Evolutionary conservation across 2,888 invertebrate species (phyloP).

Genomic region (Drosophila gaucha): DNA sequence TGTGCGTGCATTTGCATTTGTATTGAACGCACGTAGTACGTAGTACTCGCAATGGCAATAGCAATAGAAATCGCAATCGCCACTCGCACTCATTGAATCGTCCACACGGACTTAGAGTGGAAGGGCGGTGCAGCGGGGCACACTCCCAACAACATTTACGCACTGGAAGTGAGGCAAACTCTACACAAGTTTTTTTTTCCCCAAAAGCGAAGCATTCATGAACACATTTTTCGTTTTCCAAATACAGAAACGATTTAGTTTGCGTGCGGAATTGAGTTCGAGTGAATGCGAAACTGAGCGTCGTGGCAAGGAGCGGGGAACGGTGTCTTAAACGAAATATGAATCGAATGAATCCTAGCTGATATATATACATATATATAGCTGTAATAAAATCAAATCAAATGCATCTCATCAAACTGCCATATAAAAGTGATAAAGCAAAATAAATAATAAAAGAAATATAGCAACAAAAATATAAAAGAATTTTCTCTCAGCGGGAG

Average conservation of each 20-base stretch:
- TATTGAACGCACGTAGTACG: constrained; percentile 19
- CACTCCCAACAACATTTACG: constrained; percentile 69
- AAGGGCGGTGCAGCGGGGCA: constrained; percentile 17
- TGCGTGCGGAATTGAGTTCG: constrained; percentile 76
- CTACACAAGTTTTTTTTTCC: constrained; percentile 67
- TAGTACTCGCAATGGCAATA: constrained; percentile 22
- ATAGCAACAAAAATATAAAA: constrained; percentile 21
- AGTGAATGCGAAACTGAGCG: constrained; percentile 51
- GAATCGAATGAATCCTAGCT: constrained; percentile 31
- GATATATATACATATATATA: too few species aligned
- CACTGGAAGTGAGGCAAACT: constrained; percentile 75
- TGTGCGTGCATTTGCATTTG: constrained; percentile 39
- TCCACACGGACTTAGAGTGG: constrained; percentile 19
- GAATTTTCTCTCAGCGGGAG: constrained; percentile 22
- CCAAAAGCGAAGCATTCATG: constrained; percentile 55
- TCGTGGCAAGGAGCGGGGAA: constrained; percentile 29
- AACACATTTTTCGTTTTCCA: constrained; percentile 65
- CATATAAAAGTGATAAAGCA: constrained; percentile 26
- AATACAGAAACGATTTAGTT: constrained; percentile 81
- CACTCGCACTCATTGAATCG: constrained; percentile 39
- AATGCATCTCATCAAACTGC: constrained; percentile 8
- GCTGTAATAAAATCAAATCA: constrained; percentile 16
- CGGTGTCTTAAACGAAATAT: constrained; percentile 34
- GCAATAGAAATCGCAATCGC: constrained; percentile 10
- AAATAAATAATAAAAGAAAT: constrained; percentile 8